Conservation (phyloP, 2,797 vertebrate species). For the Fringilla coelebs region DNA sequence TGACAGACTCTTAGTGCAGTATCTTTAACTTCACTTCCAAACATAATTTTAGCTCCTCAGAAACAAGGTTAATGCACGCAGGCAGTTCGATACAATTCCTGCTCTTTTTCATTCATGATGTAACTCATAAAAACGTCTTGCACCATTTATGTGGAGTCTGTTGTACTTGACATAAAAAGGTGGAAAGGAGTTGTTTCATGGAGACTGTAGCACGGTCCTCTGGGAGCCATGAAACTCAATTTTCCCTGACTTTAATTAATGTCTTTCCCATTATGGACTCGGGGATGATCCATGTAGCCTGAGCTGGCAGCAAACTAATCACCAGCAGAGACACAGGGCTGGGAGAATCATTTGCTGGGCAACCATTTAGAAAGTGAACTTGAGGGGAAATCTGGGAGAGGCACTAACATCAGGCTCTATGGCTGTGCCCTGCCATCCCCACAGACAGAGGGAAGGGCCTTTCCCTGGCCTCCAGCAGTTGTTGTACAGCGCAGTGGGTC, state of each 20-base stretch:
- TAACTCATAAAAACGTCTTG: slow-evolving; percentile 50
- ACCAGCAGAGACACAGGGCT: not conserved
- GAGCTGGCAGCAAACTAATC: not conserved
- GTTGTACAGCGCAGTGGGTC: not conserved
- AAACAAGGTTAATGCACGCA: slow-evolving; percentile 25
- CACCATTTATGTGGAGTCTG: slow-evolving; percentile 25
- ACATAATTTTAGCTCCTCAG: not conserved
- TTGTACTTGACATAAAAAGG: slow-evolving; percentile 46
- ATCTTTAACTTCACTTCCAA: not conserved
- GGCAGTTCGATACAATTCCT: not conserved
- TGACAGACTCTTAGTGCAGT: not conserved
- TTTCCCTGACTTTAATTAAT: slow-evolving; percentile 48
- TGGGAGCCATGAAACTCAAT: slow-evolving; percentile 21
- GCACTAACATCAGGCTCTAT: not conserved
- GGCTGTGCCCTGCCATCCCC: not conserved
- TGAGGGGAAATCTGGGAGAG: not conserved
- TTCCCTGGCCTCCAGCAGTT: not conserved
- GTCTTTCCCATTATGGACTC: slow-evolving; percentile 34
- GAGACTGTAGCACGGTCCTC: not conserved
- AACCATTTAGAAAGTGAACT: slow-evolving; percentile 24
- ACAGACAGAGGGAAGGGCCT: not conserved
- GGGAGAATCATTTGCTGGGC: not conserved
- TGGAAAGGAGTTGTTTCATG: slow-evolving; percentile 25
- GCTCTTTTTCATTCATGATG: not conserved
- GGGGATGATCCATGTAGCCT: not conserved